Base-by-base conservation (phyloP, 2,113 vertebrate species). In the Panurus biarmicus region DNA sequence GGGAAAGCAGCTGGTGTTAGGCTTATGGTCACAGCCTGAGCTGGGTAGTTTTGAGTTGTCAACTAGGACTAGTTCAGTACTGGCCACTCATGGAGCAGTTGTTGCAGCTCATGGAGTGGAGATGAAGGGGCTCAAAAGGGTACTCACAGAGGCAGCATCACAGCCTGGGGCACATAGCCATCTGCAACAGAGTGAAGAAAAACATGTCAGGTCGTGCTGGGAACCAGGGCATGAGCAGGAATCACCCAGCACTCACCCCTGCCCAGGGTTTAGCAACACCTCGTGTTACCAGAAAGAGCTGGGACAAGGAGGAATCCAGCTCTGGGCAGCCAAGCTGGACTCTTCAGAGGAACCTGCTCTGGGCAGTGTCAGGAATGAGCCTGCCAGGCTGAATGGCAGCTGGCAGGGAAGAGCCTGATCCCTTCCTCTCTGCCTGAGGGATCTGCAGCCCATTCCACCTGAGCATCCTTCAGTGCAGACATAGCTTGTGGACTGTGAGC, bases 131-230 rank as follows among this genome's bases (percentile, higher is more conserved):
- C 20, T 44, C 3, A 2, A 60, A 70, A 47, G 24, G 20, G 4
- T 95, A 97, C 96, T 97, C 92, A 97, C 96, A 97, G 93, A 51
- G 89, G 94, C 6, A 97, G 92, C 94, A 97, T 85, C 53, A 56
- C 69, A 0, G 85, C 79, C 57, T 90, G 79, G 76, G 96, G 96
- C 72, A 97, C 90, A 0, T 97, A 97, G 48, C 95, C 96, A 22
- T 97, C 96, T 97, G 85, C 85, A 94, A 91, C 13, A 94, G 65
- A 86, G 75, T 1, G 1, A 69, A 67, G 54, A 26, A 48, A 54
- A 83, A 47, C 36, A 7, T 0, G 9, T 80, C 79, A 66, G 66
- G 54, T 9, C 47, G 75, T 70, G 79, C 42, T 3, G 4, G 62
- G 78, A 89, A n/a, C 31, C 2, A 5, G 28, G 31, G 16, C 38